Conservation (phyloP, 1,140 invertebrate genomes). For the Melitaea cinxia region DNA sequence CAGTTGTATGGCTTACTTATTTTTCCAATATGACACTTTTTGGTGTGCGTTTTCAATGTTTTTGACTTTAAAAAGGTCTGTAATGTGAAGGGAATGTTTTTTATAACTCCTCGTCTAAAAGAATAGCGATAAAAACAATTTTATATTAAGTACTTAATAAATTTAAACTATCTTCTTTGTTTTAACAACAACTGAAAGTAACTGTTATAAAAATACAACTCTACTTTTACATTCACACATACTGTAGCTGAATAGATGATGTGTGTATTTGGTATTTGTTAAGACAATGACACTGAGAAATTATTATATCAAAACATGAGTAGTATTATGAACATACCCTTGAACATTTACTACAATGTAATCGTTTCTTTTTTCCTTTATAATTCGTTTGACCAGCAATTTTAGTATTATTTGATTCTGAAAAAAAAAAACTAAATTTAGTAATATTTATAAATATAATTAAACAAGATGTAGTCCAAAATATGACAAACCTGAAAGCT, state of each 20-base stretch:
- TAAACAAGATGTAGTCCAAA: too few relatives aligned
- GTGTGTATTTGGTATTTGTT: too few relatives aligned
- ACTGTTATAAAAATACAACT: too few relatives aligned
- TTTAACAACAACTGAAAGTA: too few relatives aligned
- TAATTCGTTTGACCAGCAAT: background rate
- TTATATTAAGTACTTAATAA: too few relatives aligned
- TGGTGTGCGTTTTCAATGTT: slow-evolving; percentile 46
- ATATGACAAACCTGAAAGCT: background rate
- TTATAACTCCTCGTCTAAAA: background rate
- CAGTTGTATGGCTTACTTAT: slow-evolving; percentile 38
- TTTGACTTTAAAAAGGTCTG: slow-evolving; percentile 55
- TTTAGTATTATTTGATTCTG: slow-evolving; percentile 10
- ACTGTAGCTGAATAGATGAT: too few relatives aligned
- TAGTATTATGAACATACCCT: slow-evolving; percentile 23
- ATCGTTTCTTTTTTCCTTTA: slow-evolving; percentile 14
- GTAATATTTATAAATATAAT: background rate
- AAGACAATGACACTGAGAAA: too few relatives aligned
- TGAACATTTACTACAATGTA: slow-evolving; percentile 26
- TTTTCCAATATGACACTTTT: slow-evolving; percentile 37
- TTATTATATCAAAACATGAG: too few relatives aligned
- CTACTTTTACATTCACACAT: too few relatives aligned
- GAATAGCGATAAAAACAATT: too few relatives aligned
- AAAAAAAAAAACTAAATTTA: background rate
- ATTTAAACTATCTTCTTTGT: too few relatives aligned
- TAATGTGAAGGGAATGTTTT: slow-evolving; percentile 18